Base-by-base conservation (phyloP, 2,113 vertebrate species). In the Nyctereutes procyonoides region DNA sequence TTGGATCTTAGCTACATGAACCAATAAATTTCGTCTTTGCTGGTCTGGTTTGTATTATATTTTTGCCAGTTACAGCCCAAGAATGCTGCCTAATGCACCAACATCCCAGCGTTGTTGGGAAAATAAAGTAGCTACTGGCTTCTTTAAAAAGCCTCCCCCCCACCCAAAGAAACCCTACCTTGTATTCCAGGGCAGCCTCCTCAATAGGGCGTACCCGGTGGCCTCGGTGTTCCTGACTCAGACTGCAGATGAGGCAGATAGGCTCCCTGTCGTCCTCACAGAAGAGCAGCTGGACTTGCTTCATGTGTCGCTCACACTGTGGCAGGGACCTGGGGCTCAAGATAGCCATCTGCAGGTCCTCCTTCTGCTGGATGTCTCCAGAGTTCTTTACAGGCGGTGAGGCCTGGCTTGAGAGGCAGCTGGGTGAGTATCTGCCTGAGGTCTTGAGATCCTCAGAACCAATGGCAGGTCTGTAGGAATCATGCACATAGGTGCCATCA, bases 181-280 rank as follows among this genome's bases (percentile, higher is more conserved):
- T 98, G 0, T 98, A 98, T 10, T 97, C 97, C 58, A 96, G 93
- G 1, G 98, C 98, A 0, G 97, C 98, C 88, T 98, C 98, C 82
- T 98, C 98, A 0, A 98, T 96, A 84, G 98, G 98, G 63, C 98
- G 96, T 9, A 98, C 98, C 0, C 80, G 91, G 93, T 99, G 98
- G 4, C 81, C 94, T 2, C 63, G 98, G 69, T 99, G 98, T 71
- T 98, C 98, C 15, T 97, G 97, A 76, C 98, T 98, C 8, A 98
- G 93, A 48, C 97, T 97, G 6, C 98, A 99, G 14, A 98, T 98
- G 1, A 98, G 98, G 8, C 98, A 98, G 5, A 98, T 97, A 6
- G 97, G 95, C 1, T 98, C 86, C 1, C 77, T 58, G 0, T 99
- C 98, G 76, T 98, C 98, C 15, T 98, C 97, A 26, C 98, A 98